Base-by-base conservation (phyloP, 92 coral and sea anemone species). In the Phenganax marumi region DNA sequence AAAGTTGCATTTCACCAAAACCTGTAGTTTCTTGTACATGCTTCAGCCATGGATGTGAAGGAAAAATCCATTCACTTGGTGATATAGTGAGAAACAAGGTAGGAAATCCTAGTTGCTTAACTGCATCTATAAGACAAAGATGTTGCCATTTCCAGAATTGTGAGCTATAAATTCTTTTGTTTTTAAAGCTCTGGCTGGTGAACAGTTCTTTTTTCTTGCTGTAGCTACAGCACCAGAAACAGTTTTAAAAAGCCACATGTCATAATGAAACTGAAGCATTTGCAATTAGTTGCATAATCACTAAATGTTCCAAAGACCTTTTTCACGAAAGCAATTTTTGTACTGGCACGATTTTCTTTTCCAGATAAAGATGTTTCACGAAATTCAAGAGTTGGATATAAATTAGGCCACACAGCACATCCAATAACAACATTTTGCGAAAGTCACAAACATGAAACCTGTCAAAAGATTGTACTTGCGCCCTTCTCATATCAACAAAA, bases 311-410 rank as follows among this genome's bases (percentile, higher is more conserved):
- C 7, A 12, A 68, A 23, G 39, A 24, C 75, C 22, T 68, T 68
- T 11, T 7, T 12, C 75, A 68, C 25, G 48, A 68, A 90, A 5
- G 86, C 52, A 6, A 80, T 50, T 25, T 87, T 83, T 5, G 82
- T 25, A 57, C 86, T 83, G 5, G 75, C 18, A 4, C 87, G 25
- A 7, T 62, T 68, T 24, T 77, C 63, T 39, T 64, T 52, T 3
- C 92, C 92, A 10, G 51, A 63, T 10, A 87, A 6, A 0, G 16
- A 17, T 8, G 88, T 70, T 52, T 84, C 86, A 50, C 88, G 87
- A 87, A 89, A 89, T 8, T 17, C 8, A 0, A 46, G 21, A 14
- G 22, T 82, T 3, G 92, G 89, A 69, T 84, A 84, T n/a, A 68
- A 11, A 47, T 22, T 81, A 39, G n/a, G 48, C 39, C 48, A 68